These are phyloP conservation scores for Petrocephalus schoutedeni DNA, from an alignment of 2,797 vertebrate genomes.

Conservation along the genomic window DNA sequence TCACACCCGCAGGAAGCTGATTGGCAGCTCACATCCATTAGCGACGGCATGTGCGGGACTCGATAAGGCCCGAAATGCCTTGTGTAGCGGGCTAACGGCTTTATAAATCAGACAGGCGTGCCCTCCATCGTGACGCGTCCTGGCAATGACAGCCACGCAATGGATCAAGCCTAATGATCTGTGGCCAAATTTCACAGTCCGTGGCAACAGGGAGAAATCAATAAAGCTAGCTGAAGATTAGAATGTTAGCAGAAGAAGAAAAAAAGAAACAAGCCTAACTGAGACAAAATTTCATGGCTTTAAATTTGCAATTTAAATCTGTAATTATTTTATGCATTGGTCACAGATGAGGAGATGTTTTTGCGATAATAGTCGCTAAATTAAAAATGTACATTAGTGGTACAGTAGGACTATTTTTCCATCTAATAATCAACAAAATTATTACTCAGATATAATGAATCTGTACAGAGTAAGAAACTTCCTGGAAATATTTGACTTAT, in stretches of 20 bases:
- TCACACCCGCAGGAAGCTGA: slow-evolving; percentile 44
- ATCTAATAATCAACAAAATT: background rate
- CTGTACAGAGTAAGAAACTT: background rate
- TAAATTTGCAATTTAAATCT: background rate
- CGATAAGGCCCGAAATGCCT: slow-evolving; percentile 47
- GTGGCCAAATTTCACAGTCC: slow-evolving; percentile 12
- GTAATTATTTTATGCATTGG: background rate
- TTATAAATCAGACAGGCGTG: slow-evolving; percentile 33
- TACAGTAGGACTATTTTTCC: background rate
- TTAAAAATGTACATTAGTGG: background rate
- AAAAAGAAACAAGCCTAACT: background rate
- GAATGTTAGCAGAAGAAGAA: background rate
- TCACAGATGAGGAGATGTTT: background rate
- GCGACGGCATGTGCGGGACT: slow-evolving; percentile 43
- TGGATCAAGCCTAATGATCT: background rate
- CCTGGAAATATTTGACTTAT: background rate
- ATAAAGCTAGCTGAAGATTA: background rate
- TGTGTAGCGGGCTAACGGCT: slow-evolving; percentile 47
- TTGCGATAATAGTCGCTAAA: background rate
- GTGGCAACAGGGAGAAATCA: background rate
- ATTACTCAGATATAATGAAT: background rate
- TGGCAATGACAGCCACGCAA: background rate
- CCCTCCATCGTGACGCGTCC: background rate
- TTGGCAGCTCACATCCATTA: slow-evolving; percentile 57
- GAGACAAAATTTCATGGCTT: background rate